Percentiles rank a stretch among this genome's conserved stretches.
phyloP scores from a whole-genome alignment of 2,888 invertebrate genomes.

The Baccha elongata region DNA sequence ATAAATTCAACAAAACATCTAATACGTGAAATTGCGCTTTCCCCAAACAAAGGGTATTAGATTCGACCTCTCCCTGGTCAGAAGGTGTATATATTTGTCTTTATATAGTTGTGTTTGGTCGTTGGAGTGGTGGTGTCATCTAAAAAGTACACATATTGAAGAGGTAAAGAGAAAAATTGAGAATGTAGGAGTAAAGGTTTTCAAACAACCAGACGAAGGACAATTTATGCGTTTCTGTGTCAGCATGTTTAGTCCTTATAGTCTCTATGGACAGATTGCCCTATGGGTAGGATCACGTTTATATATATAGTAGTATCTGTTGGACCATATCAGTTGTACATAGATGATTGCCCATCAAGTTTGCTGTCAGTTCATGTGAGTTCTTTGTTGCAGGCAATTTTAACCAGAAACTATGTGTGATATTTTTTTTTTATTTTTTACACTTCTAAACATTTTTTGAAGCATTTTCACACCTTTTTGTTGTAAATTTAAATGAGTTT shows the following conservation, averaged over 20 bases:
- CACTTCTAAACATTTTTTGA: background rate
- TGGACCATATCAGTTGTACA: slow-evolving; percentile 10
- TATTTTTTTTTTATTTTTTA: slow-evolving; percentile 3
- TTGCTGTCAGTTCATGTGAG: slow-evolving; percentile 2
- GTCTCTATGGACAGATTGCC: slow-evolving; percentile 2
- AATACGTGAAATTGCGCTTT: slow-evolving; percentile 37
- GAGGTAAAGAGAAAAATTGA: background rate
- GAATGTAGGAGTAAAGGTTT: background rate
- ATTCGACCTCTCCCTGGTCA: slow-evolving; percentile 29
- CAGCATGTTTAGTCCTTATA: slow-evolving; percentile 4
- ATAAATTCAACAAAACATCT: slow-evolving; percentile 13
- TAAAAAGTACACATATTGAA: background rate
- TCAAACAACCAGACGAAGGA: background rate
- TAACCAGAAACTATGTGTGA: background rate
- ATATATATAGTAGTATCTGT: background rate
- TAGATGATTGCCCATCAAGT: slow-evolving; percentile 26
- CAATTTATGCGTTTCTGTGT: slow-evolving; percentile 19
- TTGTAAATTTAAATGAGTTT: slow-evolving; percentile 30
- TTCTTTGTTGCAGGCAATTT: slow-evolving; percentile 14
- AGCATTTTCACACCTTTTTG: slow-evolving; percentile 19
- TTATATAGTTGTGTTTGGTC: background rate
- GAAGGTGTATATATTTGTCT: background rate
- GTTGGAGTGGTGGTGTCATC: no score
- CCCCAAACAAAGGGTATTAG: slow-evolving; percentile 52
- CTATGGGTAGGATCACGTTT: background rate